Base-by-base conservation (phyloP, 2,797 vertebrate genomes). In the Mus minutoides region DNA sequence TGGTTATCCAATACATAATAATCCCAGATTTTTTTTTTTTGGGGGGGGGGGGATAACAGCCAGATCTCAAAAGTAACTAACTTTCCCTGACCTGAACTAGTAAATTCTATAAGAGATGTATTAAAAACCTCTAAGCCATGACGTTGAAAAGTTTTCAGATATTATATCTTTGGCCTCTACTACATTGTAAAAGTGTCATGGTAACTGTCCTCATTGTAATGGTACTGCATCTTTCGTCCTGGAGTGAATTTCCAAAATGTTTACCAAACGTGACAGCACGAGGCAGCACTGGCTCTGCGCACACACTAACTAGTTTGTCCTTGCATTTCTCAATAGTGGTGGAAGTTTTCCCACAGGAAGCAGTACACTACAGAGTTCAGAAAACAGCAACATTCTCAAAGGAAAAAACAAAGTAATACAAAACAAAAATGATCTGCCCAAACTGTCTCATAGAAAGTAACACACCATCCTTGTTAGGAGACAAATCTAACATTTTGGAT, bases 31-130 rank as follows among this genome's bases (percentile, higher is more conserved):
- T 87, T n/a, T n/a, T n/a, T n/a, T n/a, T n/a, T n/a, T n/a, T n/a
- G n/a, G 34, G 21, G 93, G 5, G 5, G 0, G 11, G 10, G 90
- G 13, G 5, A 1, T 58, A 5, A 76, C 0, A 69, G 54, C 6
- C 46, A 88, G 87, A 77, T 82, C 46, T 62, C 56, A 26, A 49
- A 92, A 54, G 52, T 56, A 87, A 78, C 29, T 85, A 80, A 79
- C 17, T 46, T 49, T 83, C 82, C 24, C 4, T 29, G 49, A 58
- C 34, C n/a, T 90, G 29, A 76, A 49, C 29, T 94, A 3, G 73
- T 76, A 90, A 71, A 76, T 93, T 93, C 75, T 84, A 16, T 78
- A 85, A 94, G 6, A 80, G 80, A 8, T 37, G 6, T 34, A 22
- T 77, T 78, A 93, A 52, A 90, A 78, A 22, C 69, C 34, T 80